Evolutionary conservation across 2,797 vertebrate genomes (phyloP), one percentile per base, ranked within the genome.

Genomic region (Onychomys arenicola): DNA sequence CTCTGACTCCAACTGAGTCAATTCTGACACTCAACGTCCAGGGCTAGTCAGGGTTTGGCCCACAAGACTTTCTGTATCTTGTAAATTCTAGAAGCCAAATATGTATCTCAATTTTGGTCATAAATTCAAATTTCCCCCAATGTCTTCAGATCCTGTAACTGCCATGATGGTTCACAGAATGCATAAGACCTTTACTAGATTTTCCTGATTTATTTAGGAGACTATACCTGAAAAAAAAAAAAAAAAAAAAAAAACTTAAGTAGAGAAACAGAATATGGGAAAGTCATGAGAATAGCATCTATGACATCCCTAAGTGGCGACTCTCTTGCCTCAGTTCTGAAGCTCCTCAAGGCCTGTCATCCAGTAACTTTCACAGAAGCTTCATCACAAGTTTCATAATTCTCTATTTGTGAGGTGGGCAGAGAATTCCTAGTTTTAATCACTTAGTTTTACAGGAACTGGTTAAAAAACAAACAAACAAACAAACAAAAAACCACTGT

Each of bases 191-290:
- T 57, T 87, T 27, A 73, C 37, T 73, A 25, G 52, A 57, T 40
- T 73, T 75, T 71, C n/a, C 10, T 40, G n/a, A 17, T 40, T 73
- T 73, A 87, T 57, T 73, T 40, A 40, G 14, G 67, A 73, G 25
- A 40, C 12, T 57, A 71, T 57, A 52, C 32, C 12, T 55, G 52
- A 16, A 16, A 16, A 16, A 14, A 49, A 3, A 49, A 5, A 16
- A 16, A 16, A 16, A 14, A 49, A 3, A 49, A 5, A n/a, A 23
- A 6, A 0, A 34, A 10, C 32, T n/a, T n/a, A 37, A 12, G 1
- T 2, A 87, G 67, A 71, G 67, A 87, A 71, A 43, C 55, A 40
- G 49, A 43, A 40, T 43, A 21, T n/a, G 19, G 40, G 6, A 89
- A 19, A 11, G 27, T 16, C 37, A 5, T 76, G 37, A 75, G 55